Conservation (phyloP, 2,113 vertebrate genomes). For the Ammospiza caudacuta region DNA sequence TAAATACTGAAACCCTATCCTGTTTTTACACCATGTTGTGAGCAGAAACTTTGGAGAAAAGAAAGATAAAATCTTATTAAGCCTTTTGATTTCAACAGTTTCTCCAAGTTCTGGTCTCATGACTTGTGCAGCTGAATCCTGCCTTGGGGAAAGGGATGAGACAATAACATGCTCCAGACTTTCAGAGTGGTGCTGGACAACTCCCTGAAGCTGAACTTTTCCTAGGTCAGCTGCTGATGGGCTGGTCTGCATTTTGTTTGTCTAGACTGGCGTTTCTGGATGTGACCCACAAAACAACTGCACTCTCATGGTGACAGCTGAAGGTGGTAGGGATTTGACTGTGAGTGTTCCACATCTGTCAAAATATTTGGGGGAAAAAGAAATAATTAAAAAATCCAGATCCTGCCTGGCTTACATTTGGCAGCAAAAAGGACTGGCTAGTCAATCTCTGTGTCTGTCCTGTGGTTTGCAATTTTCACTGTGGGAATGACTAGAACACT, state of each 20-base stretch:
- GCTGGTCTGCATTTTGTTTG: background rate
- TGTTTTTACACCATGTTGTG: background rate
- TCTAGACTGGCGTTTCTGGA: background rate
- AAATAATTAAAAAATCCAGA: background rate
- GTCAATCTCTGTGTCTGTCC: background rate
- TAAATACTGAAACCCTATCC: background rate
- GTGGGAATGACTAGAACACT: background rate
- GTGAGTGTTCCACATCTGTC: background rate
- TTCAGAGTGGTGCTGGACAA: slow-evolving; percentile 4
- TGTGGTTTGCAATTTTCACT: background rate
- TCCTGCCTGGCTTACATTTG: background rate
- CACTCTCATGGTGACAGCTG: background rate
- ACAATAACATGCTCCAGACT: slow-evolving; percentile 44
- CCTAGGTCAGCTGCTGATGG: background rate
- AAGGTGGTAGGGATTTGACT: background rate
- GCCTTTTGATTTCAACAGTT: background rate
- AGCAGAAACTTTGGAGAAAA: background rate
- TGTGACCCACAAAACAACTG: background rate
- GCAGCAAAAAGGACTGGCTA: background rate
- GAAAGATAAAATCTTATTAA: background rate
- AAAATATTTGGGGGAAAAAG: background rate
- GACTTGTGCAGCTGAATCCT: slow-evolving; percentile 14
- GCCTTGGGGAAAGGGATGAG: slow-evolving; percentile 35
- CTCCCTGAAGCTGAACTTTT: slow-evolving; percentile 49
- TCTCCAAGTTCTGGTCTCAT: slow-evolving; percentile 24